Evolutionary conservation across 2,113 vertebrate genomes (phyloP).

Genomic region (Scortum barcoo): DNA sequence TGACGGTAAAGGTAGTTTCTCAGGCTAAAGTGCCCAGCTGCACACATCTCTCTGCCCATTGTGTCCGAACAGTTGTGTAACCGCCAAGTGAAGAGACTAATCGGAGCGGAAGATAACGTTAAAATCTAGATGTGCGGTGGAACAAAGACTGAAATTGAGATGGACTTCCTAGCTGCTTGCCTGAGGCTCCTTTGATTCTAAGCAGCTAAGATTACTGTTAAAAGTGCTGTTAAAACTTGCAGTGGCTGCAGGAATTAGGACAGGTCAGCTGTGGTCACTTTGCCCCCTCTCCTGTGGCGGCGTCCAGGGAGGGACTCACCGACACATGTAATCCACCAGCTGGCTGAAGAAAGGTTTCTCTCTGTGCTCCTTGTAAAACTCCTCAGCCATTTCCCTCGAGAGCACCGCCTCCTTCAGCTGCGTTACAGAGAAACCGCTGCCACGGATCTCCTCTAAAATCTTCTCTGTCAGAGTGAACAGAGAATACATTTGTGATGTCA

Average conservation of each 20-base stretch:
- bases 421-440: slow-evolving; percentile 85
- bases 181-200: slow-evolving; percentile 56
- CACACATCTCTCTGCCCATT: slow-evolving; percentile 32
- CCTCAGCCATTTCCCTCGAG: slow-evolving; percentile 83
- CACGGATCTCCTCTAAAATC: slow-evolving; percentile 85
- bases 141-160: slow-evolving; percentile 63
- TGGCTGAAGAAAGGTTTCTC: slow-evolving; percentile 87
- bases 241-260: slow-evolving; percentile 29
- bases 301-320: slow-evolving; percentile 79
- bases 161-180: slow-evolving; percentile 52
- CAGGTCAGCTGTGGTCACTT: slow-evolving; percentile 28
- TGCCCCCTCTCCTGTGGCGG: neutral
- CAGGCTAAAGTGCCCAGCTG: slow-evolving; percentile 42
- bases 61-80: slow-evolving; percentile 56
- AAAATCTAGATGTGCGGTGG: slow-evolving; percentile 51
- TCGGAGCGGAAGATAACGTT: slow-evolving; percentile 59
- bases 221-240: slow-evolving; percentile 54
- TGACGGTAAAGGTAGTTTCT: slow-evolving; percentile 42
- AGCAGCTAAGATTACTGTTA: slow-evolving; percentile 50
- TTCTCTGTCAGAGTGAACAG: slow-evolving; percentile 75
- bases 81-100: slow-evolving; percentile 44
- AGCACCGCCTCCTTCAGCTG: slow-evolving; percentile 84
- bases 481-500: neutral
- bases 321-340: slow-evolving; percentile 88
- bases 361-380: slow-evolving; percentile 88